Evolutionary conservation across 2,797 vertebrate genomes (phyloP).

Genomic region (Glyptemys insculpta): DNA sequence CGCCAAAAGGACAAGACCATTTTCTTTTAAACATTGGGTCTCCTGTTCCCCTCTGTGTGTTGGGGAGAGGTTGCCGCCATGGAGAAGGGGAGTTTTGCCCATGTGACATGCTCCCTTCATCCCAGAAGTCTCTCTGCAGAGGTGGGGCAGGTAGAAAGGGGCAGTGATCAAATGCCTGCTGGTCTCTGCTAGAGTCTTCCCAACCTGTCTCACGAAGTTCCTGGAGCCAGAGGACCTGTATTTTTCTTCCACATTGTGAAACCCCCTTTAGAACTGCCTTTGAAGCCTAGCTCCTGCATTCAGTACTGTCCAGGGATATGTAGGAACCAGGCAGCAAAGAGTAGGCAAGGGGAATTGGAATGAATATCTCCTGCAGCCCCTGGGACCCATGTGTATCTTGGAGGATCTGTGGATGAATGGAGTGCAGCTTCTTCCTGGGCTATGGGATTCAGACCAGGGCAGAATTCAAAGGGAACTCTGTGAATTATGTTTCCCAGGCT

Average conservation of each 20-base stretch:
- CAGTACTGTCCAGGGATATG: no score
- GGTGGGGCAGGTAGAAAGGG: background rate
- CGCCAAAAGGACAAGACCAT: accelerated
- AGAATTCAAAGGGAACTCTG: background rate
- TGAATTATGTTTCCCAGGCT: background rate
- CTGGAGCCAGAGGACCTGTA: accelerated
- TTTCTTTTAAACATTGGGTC: background rate
- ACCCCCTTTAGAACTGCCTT: background rate
- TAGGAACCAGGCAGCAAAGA: background rate
- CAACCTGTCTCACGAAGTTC: background rate
- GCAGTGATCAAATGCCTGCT: background rate
- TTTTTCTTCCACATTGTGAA: background rate
- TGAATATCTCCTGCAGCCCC: background rate
- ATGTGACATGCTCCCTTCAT: background rate
- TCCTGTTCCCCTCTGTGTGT: background rate
- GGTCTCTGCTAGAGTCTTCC: accelerated
- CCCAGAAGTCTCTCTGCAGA: background rate
- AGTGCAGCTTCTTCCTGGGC: background rate
- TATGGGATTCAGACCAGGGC: background rate
- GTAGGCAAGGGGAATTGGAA: background rate
- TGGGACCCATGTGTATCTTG: background rate
- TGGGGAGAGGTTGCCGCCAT: background rate
- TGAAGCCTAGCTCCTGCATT: background rate
- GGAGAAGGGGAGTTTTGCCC: background rate
- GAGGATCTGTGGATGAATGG: background rate